phyloP scores from a whole-genome alignment of 1,140 invertebrate species.

The Heterodera schachtii region DNA sequence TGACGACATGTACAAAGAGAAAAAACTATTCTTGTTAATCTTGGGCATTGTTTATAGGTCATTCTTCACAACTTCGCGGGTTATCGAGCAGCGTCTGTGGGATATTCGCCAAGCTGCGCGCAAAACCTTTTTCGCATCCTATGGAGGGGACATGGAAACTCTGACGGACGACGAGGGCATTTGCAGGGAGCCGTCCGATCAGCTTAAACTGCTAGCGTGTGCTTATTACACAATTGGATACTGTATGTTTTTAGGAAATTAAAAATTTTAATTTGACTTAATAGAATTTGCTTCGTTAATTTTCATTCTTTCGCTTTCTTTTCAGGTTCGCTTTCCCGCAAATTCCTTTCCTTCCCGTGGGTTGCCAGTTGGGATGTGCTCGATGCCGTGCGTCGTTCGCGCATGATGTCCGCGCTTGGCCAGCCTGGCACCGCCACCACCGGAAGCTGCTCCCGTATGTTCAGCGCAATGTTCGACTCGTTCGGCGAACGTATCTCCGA shows the following conservation, averaged over 20 bases:
- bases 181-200: conserved; percentile 35
- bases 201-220: conserved; percentile 34
- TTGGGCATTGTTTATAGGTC: conserved; percentile 25
- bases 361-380: conserved; percentile 46
- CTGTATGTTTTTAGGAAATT: conserved; percentile 9
- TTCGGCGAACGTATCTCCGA: conserved; percentile 22
- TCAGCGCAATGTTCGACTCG: conserved; percentile 33
- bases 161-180: conserved; percentile 26
- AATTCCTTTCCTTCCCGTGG: conserved; percentile 49
- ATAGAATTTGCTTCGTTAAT: neutral
- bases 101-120: conserved; percentile 30
- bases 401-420: neutral
- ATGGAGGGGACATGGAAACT: conserved; percentile 25
- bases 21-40: neutral
- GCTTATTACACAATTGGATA: conserved; percentile 45
- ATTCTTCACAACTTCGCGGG: conserved; percentile 44
- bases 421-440: neutral
- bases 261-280: neutral
- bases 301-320: neutral
- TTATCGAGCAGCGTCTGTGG: conserved; percentile 43
- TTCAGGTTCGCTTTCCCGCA: conserved; percentile 5
- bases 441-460: neutral
- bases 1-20: conserved; percentile 40
- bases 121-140: conserved; percentile 34
- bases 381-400: conserved; percentile 21